Evolutionary conservation across 2,797 vertebrate species (phyloP), one percentile per base, ranked within the genome.

Genomic region (Tenualosa ilisha): DNA sequence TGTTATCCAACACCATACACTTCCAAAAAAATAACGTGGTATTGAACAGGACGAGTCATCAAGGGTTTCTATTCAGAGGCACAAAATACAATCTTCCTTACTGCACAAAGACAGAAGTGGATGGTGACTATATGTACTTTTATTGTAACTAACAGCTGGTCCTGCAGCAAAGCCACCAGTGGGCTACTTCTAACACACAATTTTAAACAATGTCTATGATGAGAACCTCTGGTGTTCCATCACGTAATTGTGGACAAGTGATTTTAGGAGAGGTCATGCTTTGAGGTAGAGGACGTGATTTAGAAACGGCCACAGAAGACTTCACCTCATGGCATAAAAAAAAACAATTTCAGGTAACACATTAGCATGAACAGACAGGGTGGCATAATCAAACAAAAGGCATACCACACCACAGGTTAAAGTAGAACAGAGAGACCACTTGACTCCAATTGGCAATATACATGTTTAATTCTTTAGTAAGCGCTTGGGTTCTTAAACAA

Each of bases 401-500:
- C 15, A 84, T 15, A 49, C 24, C 15, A 84, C 5, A 49, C 24
- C 43, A 84, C 83, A n/a, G 13, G n/a, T 13, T 56, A 51, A 40
- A 15, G 37, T 20, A 81, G 17, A 13, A 24, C 84, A 61, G 24
- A 50, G 63, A 84, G 86, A 84, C 24, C 31, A 84, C 81, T 12
- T 63, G 13, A 84, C 46, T 81, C 83, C 37, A 51, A 86, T 89
- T 88, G 86, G 87, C 85, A 88, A 89, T 86, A 84, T 88, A 86
- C 83, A 83, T 79, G 81, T 89, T 90, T 88, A 87, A 84, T 85
- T 84, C 59, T 85, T 87, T 85, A 88, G 85, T 88, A 87, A 89
- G 87, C 84, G 85, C 83, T 90, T 56, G 79, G 87, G 88, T 83
- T 87, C 79, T 86, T 86, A 86, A 86, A 87, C 87, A 88, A 89